Evolutionary conservation across 1,140 invertebrate genomes (phyloP).

Genomic region (Nixonia krombeini): DNA sequence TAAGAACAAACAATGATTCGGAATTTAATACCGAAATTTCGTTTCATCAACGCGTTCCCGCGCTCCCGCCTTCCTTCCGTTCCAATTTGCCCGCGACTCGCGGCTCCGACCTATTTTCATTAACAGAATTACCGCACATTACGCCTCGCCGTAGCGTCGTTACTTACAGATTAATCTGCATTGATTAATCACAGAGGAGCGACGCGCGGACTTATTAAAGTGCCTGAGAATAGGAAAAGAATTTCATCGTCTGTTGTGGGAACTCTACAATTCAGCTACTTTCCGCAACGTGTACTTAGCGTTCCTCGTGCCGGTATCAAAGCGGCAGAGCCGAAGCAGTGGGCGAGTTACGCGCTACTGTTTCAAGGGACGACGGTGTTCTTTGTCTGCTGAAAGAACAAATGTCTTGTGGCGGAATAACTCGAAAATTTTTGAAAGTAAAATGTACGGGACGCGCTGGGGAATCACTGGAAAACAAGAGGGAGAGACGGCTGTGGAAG

Average conservation of each 20-base stretch:
- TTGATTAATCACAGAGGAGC: conserved; percentile 5
- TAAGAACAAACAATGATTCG: conserved; percentile 10
- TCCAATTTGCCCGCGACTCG: too few relatives aligned
- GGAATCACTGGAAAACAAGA: conserved; percentile 17
- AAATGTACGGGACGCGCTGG: conserved; percentile 26
- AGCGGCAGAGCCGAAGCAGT: neutral
- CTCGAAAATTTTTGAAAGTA: conserved; percentile 42
- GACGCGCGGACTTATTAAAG: conserved; percentile 28
- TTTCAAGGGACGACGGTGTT: neutral
- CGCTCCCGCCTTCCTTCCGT: too few relatives aligned
- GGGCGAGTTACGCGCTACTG: neutral
- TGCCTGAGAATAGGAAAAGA: conserved; percentile 10
- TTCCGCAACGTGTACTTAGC: neutral
- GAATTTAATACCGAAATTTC: too few relatives aligned
- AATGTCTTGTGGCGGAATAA: neutral
- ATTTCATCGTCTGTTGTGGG: conserved; percentile 11
- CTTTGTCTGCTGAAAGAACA: conserved; percentile 1
- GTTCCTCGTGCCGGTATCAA: neutral
- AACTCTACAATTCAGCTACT: conserved; percentile 6
- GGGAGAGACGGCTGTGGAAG: too few relatives aligned
- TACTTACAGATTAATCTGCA: too few relatives aligned
- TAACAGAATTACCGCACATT: too few relatives aligned
- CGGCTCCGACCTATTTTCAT: too few relatives aligned
- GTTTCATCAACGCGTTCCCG: too few relatives aligned
- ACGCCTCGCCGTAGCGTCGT: too few relatives aligned